These are phyloP conservation scores for Helicoverpa armigera DNA, from an alignment of 1,140 invertebrate genomes.

Conservation along the genomic window DNA sequence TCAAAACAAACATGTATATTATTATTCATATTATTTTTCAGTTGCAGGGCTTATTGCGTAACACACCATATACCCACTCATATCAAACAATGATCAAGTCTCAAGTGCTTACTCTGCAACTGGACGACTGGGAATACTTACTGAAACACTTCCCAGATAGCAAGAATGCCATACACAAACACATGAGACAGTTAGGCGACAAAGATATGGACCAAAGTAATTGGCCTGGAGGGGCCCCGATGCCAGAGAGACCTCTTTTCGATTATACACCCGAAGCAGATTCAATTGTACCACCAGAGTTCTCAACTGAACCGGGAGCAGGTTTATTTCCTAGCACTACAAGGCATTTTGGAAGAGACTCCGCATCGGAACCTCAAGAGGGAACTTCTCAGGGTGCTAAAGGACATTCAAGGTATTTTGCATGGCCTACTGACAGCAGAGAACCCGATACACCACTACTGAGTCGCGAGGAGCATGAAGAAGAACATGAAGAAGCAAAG, in stretches of 20 bases:
- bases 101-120: slow-evolving; percentile 67
- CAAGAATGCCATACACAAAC: slow-evolving; percentile 61
- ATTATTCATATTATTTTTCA: slow-evolving; percentile 54
- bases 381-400: not conserved
- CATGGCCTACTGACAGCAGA: no score
- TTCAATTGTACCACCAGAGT: not conserved
- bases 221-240: not conserved
- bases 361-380: not conserved
- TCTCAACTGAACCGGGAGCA: not conserved
- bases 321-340: not conserved
- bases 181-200: slow-evolving; percentile 47
- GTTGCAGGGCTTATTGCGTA: slow-evolving; percentile 65
- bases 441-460: no score
- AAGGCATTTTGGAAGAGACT: not conserved
- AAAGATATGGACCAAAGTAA: not conserved
- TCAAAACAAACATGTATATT: not conserved
- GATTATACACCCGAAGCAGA: not conserved
- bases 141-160: slow-evolving; percentile 71
- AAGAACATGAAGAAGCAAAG: not conserved
- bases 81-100: slow-evolving; percentile 65
- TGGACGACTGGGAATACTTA: slow-evolving; percentile 68
- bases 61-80: slow-evolving; percentile 63
- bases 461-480: not conserved
- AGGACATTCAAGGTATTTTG: not conserved
- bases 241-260: not conserved